phyloP scores from a whole-genome alignment of 2,797 vertebrate species.

The Falco rusticolus region DNA sequence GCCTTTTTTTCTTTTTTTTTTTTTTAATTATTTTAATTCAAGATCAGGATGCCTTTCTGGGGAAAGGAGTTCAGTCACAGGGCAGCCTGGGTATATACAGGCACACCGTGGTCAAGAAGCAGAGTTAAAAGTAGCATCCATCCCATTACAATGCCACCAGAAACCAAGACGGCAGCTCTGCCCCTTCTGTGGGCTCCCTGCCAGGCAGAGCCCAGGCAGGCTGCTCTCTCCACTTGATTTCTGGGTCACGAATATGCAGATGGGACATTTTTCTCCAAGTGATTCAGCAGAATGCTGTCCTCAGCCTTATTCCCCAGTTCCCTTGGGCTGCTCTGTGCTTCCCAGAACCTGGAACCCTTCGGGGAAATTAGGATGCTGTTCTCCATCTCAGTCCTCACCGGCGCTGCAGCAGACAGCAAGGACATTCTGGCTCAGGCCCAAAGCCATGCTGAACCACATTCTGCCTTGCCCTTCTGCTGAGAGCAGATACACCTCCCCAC shows the following conservation, averaged over 20 bases:
- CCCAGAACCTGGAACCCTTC: neutral
- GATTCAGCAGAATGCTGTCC: conserved; percentile 26
- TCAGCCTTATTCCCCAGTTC: conserved; percentile 16
- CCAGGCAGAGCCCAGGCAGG: neutral
- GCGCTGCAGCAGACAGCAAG: neutral
- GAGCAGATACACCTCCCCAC: neutral
- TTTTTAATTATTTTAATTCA: neutral
- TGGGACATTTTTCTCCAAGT: neutral
- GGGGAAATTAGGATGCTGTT: neutral
- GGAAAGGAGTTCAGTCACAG: neutral
- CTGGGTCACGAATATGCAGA: conserved; percentile 28
- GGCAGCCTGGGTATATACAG: neutral
- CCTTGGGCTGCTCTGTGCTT: conserved; percentile 4
- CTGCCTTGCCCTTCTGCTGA: neutral
- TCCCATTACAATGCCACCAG: neutral
- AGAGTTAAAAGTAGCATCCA: neutral
- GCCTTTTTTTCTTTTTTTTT: too few species aligned
- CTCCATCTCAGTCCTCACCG: neutral
- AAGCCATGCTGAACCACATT: neutral
- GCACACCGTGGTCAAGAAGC: neutral
- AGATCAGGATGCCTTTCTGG: neutral
- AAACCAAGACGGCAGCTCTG: neutral
- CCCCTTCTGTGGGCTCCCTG: neutral
- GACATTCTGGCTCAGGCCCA: neutral
- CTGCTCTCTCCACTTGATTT: neutral